A percentile compares a stretch with the other conserved stretches of the same genome.
These are phyloP conservation scores for Dascyllus trimaculatus DNA, from an alignment of 2,113 vertebrate species.

Conservation along the genomic window DNA sequence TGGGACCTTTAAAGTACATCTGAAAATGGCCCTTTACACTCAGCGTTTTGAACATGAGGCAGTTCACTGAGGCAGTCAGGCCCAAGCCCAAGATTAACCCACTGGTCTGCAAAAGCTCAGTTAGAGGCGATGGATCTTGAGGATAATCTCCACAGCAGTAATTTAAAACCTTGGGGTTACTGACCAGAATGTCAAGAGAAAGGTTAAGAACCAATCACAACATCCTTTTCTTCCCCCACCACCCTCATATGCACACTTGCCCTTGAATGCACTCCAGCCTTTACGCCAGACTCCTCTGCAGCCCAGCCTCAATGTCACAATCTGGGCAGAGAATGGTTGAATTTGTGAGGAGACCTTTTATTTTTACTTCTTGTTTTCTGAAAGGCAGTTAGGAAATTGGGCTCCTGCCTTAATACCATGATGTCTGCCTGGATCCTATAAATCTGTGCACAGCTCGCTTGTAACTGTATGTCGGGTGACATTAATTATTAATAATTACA, in stretches of 20 bases:
- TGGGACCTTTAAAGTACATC: slow-evolving; percentile 13
- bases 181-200: slow-evolving; percentile 41
- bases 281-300: background rate
- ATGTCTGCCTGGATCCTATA: background rate
- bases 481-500: background rate
- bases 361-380: background rate
- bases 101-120: slow-evolving; percentile 35
- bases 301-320: background rate
- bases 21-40: slow-evolving; percentile 9
- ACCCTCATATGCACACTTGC: background rate
- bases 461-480: background rate
- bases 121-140: slow-evolving; percentile 33
- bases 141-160: slow-evolving; percentile 52
- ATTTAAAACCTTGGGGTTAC: slow-evolving; percentile 42
- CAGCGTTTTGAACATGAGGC: slow-evolving; percentile 19
- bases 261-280: background rate
- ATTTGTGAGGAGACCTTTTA: background rate
- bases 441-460: background rate
- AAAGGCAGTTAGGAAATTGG: background rate
- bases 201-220: slow-evolving; percentile 31
- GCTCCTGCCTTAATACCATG: background rate
- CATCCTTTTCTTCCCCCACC: background rate
- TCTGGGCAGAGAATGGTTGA: background rate
- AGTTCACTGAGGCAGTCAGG: slow-evolving; percentile 38
- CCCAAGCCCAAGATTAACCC: slow-evolving; percentile 55